phyloP scores from a whole-genome alignment of 2,888 invertebrate species.

The Cybosia mesomella region DNA sequence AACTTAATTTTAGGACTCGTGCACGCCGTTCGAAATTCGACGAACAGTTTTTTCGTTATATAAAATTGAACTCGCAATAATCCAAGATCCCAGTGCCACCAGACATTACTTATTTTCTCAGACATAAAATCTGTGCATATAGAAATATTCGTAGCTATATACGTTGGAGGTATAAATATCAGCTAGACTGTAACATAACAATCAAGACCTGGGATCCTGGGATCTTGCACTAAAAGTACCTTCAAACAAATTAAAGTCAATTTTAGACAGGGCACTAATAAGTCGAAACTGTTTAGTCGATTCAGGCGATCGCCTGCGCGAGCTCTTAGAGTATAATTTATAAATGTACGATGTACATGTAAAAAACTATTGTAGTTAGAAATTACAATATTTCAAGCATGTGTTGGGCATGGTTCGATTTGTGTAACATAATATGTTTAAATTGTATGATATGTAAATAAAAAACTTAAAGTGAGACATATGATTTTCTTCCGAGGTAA shows the following conservation, averaged over 20 bases:
- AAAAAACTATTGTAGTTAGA: slow-evolving; percentile 81
- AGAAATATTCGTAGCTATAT: not conserved
- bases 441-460: slow-evolving; percentile 86
- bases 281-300: slow-evolving; percentile 49
- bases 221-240: not conserved
- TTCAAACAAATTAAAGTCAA: not conserved
- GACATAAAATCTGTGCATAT: not conserved
- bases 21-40: slow-evolving; percentile 9
- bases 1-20: slow-evolving; percentile 59
- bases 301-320: slow-evolving; percentile 13
- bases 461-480: slow-evolving; percentile 80
- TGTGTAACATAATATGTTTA: slow-evolving; percentile 76
- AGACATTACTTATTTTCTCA: not conserved
- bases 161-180: slow-evolving; percentile 1
- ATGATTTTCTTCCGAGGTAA: slow-evolving; percentile 87
- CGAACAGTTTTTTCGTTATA: not conserved
- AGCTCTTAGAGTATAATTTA: slow-evolving; percentile 52
- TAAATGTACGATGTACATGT: slow-evolving; percentile 83
- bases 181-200: not conserved
- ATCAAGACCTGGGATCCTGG: not conserved
- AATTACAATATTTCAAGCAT: slow-evolving; percentile 75
- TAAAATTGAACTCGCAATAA: slow-evolving; percentile 7
- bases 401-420: slow-evolving; percentile 71
- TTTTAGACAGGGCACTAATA: not conserved
- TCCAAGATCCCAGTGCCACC: not conserved